Percentiles rank a stretch among this genome's conserved stretches.
Conservation (phyloP, 2,113 vertebrate genomes). For the Callipepla squamata region DNA sequence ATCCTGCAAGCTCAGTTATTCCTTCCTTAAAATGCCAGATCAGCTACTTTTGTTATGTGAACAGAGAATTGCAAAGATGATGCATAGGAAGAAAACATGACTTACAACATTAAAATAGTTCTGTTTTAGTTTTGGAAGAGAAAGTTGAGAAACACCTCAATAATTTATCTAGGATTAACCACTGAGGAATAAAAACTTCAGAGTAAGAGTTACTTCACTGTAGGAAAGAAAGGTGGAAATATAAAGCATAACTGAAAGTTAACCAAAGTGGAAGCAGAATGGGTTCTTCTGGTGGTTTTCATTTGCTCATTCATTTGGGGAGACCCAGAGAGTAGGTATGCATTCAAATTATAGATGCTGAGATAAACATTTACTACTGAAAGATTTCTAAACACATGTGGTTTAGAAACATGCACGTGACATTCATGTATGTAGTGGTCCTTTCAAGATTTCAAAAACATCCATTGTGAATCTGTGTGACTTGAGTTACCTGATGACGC, state of each 20-base stretch:
- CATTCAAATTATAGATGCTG: background rate
- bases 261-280: background rate
- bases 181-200: background rate
- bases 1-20: background rate
- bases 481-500: background rate
- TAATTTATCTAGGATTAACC: background rate
- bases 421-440: rapidly evolving
- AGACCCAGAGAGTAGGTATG: background rate
- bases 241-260: background rate
- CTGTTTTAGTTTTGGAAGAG: background rate
- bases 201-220: background rate
- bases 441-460: background rate
- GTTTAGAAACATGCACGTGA: background rate
- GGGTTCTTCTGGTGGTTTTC: background rate
- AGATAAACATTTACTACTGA: background rate
- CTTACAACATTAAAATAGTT: background rate
- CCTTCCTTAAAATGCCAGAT: background rate
- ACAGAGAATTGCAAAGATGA: background rate
- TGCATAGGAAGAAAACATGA: background rate
- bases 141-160: background rate
- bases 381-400: background rate
- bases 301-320: background rate
- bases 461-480: background rate
- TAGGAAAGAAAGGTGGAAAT: background rate
- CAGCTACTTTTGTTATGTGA: background rate